A percentile compares a stretch with the other conserved stretches of the same genome.
Conservation (phyloP, 2,113 vertebrate species). For the Protobothrops mucrosquamatus region DNA sequence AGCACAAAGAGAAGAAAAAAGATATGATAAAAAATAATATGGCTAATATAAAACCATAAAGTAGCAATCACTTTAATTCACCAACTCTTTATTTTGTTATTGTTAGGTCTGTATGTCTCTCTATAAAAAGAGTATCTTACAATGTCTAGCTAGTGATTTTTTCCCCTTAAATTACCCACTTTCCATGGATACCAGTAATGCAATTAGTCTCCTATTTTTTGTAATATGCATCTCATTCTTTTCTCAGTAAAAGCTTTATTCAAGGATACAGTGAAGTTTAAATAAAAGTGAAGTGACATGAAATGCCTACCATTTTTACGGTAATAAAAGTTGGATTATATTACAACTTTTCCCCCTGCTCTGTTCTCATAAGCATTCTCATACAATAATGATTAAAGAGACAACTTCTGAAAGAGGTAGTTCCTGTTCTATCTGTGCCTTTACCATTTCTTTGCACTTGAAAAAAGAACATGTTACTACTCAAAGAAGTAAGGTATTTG, state of each 20-base stretch:
- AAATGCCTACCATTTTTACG: neutral
- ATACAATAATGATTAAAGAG: neutral
- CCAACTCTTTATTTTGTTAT: neutral
- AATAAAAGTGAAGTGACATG: neutral
- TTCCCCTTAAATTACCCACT: neutral
- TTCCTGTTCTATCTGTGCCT: neutral
- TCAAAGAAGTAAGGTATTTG: neutral
- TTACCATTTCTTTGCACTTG: neutral
- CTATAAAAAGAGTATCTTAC: neutral
- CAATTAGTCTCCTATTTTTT: neutral
- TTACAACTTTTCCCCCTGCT: neutral
- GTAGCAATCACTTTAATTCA: neutral
- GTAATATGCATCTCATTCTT: neutral
- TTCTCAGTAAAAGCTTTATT: neutral
- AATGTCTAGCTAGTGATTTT: neutral
- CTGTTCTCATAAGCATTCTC: neutral
- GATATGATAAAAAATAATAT: neutral
- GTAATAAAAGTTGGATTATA: neutral
- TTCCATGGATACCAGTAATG: neutral
- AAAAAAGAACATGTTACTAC: neutral
- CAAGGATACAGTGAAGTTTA: neutral
- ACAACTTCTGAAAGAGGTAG: neutral
- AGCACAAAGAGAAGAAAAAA: neutral
- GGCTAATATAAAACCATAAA: neutral
- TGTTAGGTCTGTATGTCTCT: neutral